These are phyloP conservation scores for Dryobotodes eremita DNA, from an alignment of 2,888 invertebrate genomes.

Conservation along the genomic window DNA sequence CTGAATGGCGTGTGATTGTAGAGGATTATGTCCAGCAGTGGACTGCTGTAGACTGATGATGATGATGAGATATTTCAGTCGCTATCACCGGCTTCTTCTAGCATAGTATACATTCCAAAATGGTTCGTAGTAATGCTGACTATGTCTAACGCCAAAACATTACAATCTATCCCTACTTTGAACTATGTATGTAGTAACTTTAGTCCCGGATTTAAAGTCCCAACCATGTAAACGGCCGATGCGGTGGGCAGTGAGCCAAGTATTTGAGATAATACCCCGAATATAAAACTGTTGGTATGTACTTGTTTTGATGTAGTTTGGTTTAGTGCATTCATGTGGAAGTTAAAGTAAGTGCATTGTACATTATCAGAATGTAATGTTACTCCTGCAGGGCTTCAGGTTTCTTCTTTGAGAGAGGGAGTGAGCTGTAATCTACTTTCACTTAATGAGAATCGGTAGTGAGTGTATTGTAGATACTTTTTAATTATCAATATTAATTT, in stretches of 20 bases:
- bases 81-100: neutral
- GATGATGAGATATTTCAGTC: neutral
- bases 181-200: conserved; percentile 23
- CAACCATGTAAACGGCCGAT: conserved; percentile 31
- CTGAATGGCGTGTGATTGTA: no score
- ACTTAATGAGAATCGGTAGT: no score
- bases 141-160: neutral
- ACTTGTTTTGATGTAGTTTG: conserved; percentile 36
- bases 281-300: conserved; percentile 35
- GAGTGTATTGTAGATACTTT: no score
- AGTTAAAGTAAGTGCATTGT: neutral
- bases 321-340: conserved; percentile 37
- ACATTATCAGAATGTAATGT: no score
- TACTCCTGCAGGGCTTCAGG: no score
- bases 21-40: no score
- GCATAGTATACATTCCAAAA: neutral
- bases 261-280: conserved; percentile 51
- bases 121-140: neutral
- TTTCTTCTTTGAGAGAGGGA: no score
- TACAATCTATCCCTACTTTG: neutral
- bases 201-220: conserved; percentile 33
- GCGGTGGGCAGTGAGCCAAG: conserved; percentile 57
- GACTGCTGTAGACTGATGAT: no score
- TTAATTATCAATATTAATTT: no score
- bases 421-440: no score